Evolutionary conservation across 2,797 vertebrate genomes (phyloP).

Genomic region (Lemur catta): DNA sequence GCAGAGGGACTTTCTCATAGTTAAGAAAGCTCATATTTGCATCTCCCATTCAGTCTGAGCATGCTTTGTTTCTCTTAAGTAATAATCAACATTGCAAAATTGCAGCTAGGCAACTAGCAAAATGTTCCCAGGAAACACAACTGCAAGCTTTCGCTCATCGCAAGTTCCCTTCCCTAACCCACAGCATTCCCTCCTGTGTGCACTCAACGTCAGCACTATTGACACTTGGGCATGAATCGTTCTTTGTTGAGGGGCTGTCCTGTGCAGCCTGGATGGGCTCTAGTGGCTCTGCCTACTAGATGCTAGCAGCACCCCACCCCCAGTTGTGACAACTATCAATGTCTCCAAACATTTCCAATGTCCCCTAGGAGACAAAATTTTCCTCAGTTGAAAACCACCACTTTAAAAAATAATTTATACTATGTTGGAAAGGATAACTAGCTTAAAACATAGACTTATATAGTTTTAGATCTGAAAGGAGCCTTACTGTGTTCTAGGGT

Average conservation of each 20-base stretch:
- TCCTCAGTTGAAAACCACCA: background rate
- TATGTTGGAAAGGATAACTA: background rate
- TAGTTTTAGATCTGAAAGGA: background rate
- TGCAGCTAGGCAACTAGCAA: constrained; percentile 34
- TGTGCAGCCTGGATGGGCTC: no score
- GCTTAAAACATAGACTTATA: background rate
- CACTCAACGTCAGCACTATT: background rate
- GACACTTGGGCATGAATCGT: background rate
- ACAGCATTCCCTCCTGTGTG: background rate
- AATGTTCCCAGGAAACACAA: constrained; percentile 3
- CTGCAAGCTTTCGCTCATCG: background rate
- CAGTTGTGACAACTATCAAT: background rate
- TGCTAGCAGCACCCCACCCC: background rate
- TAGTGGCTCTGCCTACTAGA: background rate
- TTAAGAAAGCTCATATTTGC: constrained; percentile 28
- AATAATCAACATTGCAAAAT: constrained; percentile 58
- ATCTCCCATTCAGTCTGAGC: constrained; percentile 20
- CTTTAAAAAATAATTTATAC: background rate
- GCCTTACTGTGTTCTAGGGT: background rate
- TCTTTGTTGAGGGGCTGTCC: background rate
- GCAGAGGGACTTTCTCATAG: background rate
- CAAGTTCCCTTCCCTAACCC: background rate
- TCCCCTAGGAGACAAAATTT: background rate
- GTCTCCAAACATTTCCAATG: background rate
- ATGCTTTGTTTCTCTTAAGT: constrained; percentile 55